phyloP scores from a whole-genome alignment of 1,140 invertebrate species.

The Psix sp. region DNA sequence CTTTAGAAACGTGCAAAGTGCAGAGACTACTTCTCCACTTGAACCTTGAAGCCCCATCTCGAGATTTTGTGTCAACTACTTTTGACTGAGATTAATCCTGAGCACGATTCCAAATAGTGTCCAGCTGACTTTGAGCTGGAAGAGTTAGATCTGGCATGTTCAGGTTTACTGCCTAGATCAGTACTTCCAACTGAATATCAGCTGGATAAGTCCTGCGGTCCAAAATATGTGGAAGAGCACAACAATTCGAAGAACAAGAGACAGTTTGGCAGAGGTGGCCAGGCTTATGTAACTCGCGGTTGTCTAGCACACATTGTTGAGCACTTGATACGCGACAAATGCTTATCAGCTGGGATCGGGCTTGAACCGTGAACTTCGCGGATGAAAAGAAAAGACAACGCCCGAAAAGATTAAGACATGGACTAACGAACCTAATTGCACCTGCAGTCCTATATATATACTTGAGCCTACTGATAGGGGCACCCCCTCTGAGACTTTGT shows the following conservation, averaged over 20 bases:
- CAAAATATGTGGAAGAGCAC: not conserved
- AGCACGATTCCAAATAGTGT: constrained; percentile 7
- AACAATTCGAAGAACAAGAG: not conserved
- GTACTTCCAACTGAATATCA: constrained; percentile 82
- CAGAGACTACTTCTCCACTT: constrained; percentile 86
- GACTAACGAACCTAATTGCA: constrained; percentile 65
- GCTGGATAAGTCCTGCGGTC: constrained; percentile 15
- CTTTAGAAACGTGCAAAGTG: constrained; percentile 78
- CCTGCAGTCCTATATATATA: constrained; percentile 72
- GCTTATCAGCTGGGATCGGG: constrained; percentile 2
- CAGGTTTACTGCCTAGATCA: constrained; percentile 80
- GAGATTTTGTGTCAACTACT: not conserved
- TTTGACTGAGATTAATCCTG: no score
- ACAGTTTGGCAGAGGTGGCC: no score
- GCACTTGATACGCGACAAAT: constrained; percentile 15
- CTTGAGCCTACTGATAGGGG: constrained; percentile 70
- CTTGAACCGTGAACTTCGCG: constrained; percentile 17
- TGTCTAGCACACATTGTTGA: constrained; percentile 14
- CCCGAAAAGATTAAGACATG: constrained; percentile 22
- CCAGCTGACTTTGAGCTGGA: constrained; percentile 81
- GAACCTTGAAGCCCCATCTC: constrained; percentile 70
- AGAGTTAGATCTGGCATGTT: constrained; percentile 87
- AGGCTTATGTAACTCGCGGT: constrained; percentile 24
- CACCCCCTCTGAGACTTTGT: constrained; percentile 58
- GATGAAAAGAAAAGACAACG: constrained; percentile 5